Evolutionary conservation across 1,140 invertebrate species (phyloP).

Genomic region (Melitaea cinxia): DNA sequence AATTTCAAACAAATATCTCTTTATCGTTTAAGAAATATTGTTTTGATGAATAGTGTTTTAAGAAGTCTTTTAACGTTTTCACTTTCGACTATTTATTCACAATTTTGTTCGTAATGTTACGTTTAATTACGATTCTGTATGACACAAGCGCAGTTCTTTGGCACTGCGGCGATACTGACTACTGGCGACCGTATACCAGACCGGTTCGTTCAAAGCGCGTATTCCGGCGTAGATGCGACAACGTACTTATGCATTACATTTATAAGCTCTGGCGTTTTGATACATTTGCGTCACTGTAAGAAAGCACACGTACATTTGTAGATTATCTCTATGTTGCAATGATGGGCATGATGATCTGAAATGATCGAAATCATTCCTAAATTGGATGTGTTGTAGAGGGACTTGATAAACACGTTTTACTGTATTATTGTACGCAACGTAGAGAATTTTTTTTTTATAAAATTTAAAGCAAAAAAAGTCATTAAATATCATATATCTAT

Average conservation of each 20-base stretch:
- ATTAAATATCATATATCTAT: too few species aligned
- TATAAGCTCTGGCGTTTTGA: constrained; percentile 33
- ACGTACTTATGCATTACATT: constrained; percentile 22
- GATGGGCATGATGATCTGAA: constrained; percentile 10
- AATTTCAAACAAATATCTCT: background rate
- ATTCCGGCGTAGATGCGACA: constrained; percentile 17
- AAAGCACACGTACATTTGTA: constrained; percentile 31
- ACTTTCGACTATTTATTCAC: background rate
- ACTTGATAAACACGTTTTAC: background rate
- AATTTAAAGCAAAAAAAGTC: too few species aligned
- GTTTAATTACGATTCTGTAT: constrained; percentile 7
- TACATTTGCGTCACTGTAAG: constrained; percentile 37
- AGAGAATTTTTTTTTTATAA: too few species aligned
- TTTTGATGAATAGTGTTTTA: background rate
- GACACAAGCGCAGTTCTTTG: constrained; percentile 5
- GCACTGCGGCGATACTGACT: constrained; percentile 16
- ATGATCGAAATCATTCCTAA: constrained; percentile 3
- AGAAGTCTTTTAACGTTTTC: background rate
- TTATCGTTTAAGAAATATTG: too few species aligned
- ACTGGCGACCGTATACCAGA: background rate
- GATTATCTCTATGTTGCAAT: constrained; percentile 17
- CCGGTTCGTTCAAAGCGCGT: constrained; percentile 11
- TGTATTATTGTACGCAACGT: background rate
- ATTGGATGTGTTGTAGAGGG: background rate
- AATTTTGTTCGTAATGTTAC: background rate